phyloP scores from a whole-genome alignment of 1,140 invertebrate genomes.

The Neotoxoptera formosana region DNA sequence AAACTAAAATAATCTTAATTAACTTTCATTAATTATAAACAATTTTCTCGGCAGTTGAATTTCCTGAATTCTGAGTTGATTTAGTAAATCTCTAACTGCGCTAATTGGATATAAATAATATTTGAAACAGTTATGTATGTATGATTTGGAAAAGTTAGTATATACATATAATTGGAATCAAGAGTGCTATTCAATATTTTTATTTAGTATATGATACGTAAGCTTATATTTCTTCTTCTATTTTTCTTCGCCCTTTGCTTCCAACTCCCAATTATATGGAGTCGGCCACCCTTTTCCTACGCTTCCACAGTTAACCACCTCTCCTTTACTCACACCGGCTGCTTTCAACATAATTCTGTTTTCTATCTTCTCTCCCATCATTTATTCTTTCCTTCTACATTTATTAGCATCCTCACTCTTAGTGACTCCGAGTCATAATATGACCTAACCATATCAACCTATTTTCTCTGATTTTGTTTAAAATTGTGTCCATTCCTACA shows the following conservation, averaged over 20 bases:
- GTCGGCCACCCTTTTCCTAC: neutral
- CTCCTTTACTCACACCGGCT: neutral
- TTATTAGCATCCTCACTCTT: no score
- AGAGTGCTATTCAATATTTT: neutral
- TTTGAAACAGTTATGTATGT: slow-evolving; percentile 37
- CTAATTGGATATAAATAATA: neutral
- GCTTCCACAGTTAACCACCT: neutral
- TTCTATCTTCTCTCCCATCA: no score
- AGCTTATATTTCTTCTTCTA: neutral
- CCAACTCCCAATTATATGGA: neutral
- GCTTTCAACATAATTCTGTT: neutral
- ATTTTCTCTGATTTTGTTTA: no score
- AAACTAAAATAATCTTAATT: neutral
- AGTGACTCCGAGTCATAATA: no score
- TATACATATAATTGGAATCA: slow-evolving; percentile 32
- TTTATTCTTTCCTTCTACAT: no score
- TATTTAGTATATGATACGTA: neutral
- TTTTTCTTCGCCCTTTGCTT: neutral
- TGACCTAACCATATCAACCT: no score
- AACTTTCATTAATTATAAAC: neutral
- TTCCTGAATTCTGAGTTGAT: neutral
- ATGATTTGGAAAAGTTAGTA: slow-evolving; percentile 37
- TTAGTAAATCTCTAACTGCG: neutral
- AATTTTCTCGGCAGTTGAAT: neutral
- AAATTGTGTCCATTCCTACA: no score